A percentile compares a stretch with the other conserved stretches of the same genome.
These are phyloP conservation scores for Aegotheles bennettii DNA, from an alignment of 2,113 vertebrate genomes.

Conservation along the genomic window DNA sequence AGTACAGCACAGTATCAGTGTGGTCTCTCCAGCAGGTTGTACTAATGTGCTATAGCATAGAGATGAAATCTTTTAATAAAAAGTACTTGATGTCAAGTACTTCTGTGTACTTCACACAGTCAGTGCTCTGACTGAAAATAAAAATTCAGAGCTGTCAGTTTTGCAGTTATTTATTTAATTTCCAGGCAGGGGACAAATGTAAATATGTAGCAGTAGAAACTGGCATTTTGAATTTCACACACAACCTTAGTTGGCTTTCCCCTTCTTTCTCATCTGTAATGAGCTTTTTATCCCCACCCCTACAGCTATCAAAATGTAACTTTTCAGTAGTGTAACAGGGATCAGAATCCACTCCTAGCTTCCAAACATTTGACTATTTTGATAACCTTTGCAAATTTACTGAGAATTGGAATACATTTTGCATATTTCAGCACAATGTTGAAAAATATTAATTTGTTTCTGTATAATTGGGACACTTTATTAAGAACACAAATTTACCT, in stretches of 20 bases:
- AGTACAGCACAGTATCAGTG: background rate
- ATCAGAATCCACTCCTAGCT: background rate
- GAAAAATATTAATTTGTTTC: background rate
- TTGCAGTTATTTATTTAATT: background rate
- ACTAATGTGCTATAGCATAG: background rate
- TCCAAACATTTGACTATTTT: background rate
- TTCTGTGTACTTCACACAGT: background rate
- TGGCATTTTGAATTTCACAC: background rate
- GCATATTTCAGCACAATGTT: background rate
- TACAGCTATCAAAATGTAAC: background rate
- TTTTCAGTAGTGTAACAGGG: background rate
- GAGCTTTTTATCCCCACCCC: background rate
- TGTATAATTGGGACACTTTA: background rate
- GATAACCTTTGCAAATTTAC: background rate
- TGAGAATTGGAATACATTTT: background rate
- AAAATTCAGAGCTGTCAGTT: background rate
- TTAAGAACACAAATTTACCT: background rate
- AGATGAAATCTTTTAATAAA: background rate
- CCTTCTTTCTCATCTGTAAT: background rate
- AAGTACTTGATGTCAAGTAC: background rate
- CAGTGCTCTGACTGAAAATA: background rate
- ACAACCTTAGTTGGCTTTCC: background rate
- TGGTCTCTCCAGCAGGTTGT: background rate
- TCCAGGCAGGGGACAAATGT: background rate
- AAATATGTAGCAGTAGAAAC: background rate